These are phyloP conservation scores for Cenopis cana DNA, from an alignment of 2,888 invertebrate genomes.

Conservation along the genomic window DNA sequence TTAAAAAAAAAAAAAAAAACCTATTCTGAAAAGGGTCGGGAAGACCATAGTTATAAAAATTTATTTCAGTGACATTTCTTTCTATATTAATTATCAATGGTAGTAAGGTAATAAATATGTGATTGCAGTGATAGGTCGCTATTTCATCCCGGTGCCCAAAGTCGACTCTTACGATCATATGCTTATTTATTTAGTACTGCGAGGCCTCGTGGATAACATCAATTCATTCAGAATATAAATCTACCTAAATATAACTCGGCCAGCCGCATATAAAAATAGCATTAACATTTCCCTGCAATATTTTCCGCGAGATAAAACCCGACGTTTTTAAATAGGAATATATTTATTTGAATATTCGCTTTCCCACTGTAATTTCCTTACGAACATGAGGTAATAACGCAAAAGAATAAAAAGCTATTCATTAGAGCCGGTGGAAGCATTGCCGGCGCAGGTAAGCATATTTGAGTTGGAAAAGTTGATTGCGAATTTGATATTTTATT, in stretches of 20 bases:
- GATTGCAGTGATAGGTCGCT: too few species aligned
- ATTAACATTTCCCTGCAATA: conserved; percentile 30
- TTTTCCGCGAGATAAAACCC: conserved; percentile 36
- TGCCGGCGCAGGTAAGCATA: conserved; percentile 41
- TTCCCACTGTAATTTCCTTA: conserved; percentile 39
- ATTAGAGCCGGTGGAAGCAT: conserved; percentile 52
- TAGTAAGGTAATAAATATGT: too few species aligned
- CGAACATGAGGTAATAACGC: conserved; percentile 39
- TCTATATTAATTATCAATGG: too few species aligned
- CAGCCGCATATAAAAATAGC: conserved; percentile 23
- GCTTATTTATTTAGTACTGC: not conserved
- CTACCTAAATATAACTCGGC: conserved; percentile 25
- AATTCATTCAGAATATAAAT: conserved; percentile 17
- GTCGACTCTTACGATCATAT: not conserved
- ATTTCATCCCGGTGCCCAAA: too few species aligned
- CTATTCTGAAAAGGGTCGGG: too few species aligned
- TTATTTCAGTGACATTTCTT: too few species aligned
- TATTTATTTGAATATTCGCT: conserved; percentile 37
- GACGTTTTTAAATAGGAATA: conserved; percentile 39
- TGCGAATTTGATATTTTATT: conserved; percentile 51
- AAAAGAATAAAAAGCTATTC: conserved; percentile 53
- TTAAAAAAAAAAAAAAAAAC: too few species aligned
- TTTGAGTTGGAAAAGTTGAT: conserved; percentile 50
- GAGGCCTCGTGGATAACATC: not conserved
- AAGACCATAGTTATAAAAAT: too few species aligned